These are phyloP conservation scores for Acrocephalus kingi DNA, from an alignment of 2,113 vertebrate genomes.

Conservation along the genomic window DNA sequence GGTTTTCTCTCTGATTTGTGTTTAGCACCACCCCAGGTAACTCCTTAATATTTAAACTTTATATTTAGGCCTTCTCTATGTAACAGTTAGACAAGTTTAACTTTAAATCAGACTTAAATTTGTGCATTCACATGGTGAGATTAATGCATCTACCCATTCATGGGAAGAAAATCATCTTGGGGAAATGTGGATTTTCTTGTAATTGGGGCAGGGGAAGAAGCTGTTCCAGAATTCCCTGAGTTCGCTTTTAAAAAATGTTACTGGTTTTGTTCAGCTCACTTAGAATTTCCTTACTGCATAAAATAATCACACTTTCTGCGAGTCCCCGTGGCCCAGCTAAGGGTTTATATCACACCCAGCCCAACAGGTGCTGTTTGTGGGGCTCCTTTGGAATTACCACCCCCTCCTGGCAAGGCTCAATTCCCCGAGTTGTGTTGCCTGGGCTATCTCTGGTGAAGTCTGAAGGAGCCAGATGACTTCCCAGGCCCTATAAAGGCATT, in stretches of 20 bases:
- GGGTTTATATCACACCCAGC: not conserved
- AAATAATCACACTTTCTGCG: not conserved
- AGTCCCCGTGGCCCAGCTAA: not conserved
- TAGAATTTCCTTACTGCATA: slow-evolving; percentile 2
- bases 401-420: not conserved
- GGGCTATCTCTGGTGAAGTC: not conserved
- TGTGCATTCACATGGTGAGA: not conserved
- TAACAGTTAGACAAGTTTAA: not conserved
- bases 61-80: not conserved
- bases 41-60: not conserved
- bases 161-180: not conserved
- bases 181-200: not conserved
- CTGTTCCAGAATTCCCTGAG: not conserved
- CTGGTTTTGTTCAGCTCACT: not conserved
- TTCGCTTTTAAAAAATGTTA: not conserved
- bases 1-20: not conserved
- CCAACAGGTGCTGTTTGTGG: slow-evolving; percentile 31
- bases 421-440: not conserved
- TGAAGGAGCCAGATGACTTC: slow-evolving; percentile 45
- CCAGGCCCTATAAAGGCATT: slow-evolving; percentile 8
- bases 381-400: not conserved
- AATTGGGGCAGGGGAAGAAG: not conserved
- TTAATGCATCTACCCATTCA: not conserved
- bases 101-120: not conserved
- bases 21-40: not conserved